Percentiles rank a stretch among this genome's conserved stretches.
phyloP scores from a whole-genome alignment of 2,888 invertebrate genomes.

The Drosophila bunnanda region DNA sequence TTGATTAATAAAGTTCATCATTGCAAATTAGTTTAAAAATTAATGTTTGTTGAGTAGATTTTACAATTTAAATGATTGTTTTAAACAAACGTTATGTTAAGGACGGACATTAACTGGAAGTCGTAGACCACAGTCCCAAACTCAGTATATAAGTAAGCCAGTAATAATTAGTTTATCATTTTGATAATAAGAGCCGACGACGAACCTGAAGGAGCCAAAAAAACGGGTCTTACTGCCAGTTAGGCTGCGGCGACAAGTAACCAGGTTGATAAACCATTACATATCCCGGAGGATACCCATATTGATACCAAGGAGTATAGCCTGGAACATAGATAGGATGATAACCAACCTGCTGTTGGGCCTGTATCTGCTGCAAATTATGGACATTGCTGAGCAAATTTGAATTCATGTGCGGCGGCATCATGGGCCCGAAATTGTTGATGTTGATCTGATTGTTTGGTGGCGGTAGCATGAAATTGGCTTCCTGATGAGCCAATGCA shows the following conservation, averaged over 20 bases:
- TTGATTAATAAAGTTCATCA: not conserved
- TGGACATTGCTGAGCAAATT: not conserved
- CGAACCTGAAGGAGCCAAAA: not conserved
- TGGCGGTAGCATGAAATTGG: not conserved
- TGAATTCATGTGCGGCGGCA: not conserved
- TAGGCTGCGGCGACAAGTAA: not conserved
- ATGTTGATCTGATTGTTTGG: not conserved
- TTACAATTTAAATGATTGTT: too few species aligned
- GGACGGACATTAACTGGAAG: not conserved
- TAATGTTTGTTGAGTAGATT: not conserved
- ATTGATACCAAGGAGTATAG: not conserved
- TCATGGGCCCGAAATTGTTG: not conserved
- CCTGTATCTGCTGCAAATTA: not conserved
- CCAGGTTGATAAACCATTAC: not conserved
- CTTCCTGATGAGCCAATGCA: not conserved
- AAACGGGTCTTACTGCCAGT: not conserved
- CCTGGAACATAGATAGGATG: not conserved
- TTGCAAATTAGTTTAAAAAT: not conserved
- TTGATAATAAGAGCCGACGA: not conserved
- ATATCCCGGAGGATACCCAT: not conserved
- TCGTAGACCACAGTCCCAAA: not conserved
- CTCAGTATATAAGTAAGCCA: not conserved
- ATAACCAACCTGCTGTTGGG: slow-evolving; percentile 11
- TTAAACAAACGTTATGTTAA: not conserved
- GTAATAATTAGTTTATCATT: not conserved